phyloP scores from a whole-genome alignment of 2,888 invertebrate species.

The Agrotis segetum region DNA sequence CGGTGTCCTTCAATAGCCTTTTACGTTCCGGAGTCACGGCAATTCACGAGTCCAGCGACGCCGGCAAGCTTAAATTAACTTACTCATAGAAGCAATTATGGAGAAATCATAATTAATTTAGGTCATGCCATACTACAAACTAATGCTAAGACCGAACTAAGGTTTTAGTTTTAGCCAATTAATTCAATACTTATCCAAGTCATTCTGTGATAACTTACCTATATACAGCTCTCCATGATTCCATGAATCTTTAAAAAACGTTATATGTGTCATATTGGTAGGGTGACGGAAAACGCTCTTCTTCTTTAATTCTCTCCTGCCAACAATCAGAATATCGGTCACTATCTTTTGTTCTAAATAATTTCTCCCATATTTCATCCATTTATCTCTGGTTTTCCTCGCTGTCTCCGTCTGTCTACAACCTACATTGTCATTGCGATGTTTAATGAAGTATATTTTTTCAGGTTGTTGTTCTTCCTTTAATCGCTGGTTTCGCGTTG shows the following conservation, averaged over 20 bases:
- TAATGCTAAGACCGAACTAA: neutral
- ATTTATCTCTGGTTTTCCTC: no score
- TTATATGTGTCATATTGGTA: no score
- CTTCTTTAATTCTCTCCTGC: no score
- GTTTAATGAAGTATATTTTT: slow-evolving; percentile 38
- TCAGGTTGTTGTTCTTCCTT: slow-evolving; percentile 90
- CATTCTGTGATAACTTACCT: neutral
- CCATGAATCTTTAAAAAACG: neutral
- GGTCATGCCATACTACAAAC: neutral
- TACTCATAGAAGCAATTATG: neutral
- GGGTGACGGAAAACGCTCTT: no score
- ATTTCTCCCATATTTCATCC: no score
- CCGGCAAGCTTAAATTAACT: no score
- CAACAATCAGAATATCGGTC: no score
- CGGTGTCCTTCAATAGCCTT: no score
- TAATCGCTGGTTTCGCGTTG: slow-evolving; percentile 92
- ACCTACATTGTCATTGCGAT: neutral
- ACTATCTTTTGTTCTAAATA: no score
- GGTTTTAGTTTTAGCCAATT: neutral
- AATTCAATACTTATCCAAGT: neutral
- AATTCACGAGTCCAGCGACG: no score
- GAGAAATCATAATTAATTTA: neutral
- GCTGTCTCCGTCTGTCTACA: no score
- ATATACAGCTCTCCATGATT: neutral
- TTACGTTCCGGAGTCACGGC: no score